These are phyloP conservation scores for Austrolebias charrua DNA, from an alignment of 2,797 vertebrate species.

Conservation along the genomic window DNA sequence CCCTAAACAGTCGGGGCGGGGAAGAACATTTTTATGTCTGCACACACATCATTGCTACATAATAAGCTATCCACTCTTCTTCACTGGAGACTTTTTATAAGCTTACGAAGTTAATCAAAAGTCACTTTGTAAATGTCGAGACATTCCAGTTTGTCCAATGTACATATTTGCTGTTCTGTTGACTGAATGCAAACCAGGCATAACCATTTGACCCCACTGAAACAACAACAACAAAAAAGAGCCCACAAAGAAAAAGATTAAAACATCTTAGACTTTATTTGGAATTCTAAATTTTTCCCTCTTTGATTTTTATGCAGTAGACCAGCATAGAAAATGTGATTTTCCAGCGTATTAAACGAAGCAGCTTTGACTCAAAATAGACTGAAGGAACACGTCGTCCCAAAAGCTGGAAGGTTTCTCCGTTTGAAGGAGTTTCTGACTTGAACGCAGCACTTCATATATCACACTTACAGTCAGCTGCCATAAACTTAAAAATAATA, in stretches of 20 bases:
- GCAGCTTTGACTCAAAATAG: conserved; percentile 70
- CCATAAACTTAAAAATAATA: conserved; percentile 68
- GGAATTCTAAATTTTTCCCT: conserved; percentile 59
- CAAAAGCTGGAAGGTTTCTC: conserved; percentile 46
- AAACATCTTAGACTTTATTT: conserved; percentile 67
- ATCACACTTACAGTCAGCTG: conserved; percentile 68
- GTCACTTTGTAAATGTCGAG: conserved; percentile 46
- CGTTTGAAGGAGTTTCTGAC: conserved; percentile 54
- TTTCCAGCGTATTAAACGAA: conserved; percentile 75
- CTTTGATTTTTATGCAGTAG: conserved; percentile 56
- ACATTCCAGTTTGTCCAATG: conserved; percentile 57
- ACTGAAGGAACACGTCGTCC: conserved; percentile 58
- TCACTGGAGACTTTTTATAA: conserved; percentile 13
- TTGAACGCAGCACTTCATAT: conserved; percentile 61
- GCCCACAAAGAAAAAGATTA: conserved; percentile 63
- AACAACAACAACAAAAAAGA: conserved; percentile 56
- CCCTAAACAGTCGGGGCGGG: conserved; percentile 55
- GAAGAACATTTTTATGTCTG: conserved; percentile 49
- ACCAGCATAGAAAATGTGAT: conserved; percentile 64
- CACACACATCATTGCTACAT: conserved; percentile 44
- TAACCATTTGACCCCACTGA: conserved; percentile 58
- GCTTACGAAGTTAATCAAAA: conserved; percentile 52
- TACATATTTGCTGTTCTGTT: conserved; percentile 75
- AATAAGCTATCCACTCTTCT: conserved; percentile 41
- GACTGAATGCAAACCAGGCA: conserved; percentile 53